Base-by-base conservation (phyloP, 1,140 invertebrate genomes). In the Achroia grisella region DNA sequence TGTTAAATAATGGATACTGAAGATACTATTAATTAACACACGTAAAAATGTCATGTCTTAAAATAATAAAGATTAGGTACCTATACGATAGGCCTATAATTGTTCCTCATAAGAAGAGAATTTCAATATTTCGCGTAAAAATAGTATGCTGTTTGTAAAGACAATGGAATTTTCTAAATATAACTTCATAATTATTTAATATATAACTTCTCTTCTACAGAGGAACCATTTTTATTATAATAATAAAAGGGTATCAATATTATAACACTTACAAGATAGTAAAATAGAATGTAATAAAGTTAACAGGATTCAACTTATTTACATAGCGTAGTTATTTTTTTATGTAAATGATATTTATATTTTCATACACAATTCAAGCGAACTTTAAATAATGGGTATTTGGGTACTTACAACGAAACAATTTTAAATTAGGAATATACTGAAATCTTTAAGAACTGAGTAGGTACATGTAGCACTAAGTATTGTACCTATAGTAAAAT, bases 221-320 rank as follows among this genome's bases (percentile, higher is more conserved):
- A 45, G 48, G 72, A 83, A 74, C 72, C 75, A 76, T 69, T 54
- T 54, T 53, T 58, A 56, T 62, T 49, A 56, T 45, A 2, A 23
- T 23, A 67, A 62, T 75, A 79, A 71, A 74, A 68, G 72, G 72
- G 69, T 83, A 77, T 78, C 60, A 69, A 75, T 57, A 70, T 59
- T 63, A 70, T 80, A 83, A 83, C 79, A 83, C 76, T 83, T 83
- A 83, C 55, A 61, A 52, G 63, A 68, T 81, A 83, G 57, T 80
- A 81, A 81, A 83, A 83, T 83, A 83, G 79, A 83, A 81, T 83
- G 79, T 83, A 78, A 78, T 76, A 83, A 79, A 67, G 79, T 81
- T 81, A 83, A 83, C 79, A 83, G 75, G 75, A 71, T 81, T 67
- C 63, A 83, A 83, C 71, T 80, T 83, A 83, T 83, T 80, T 83